Percentiles rank a stretch among this genome's conserved stretches.
Evolutionary conservation across 1,140 invertebrate species (phyloP).

Genomic region (Choristoneura fumiferana): DNA sequence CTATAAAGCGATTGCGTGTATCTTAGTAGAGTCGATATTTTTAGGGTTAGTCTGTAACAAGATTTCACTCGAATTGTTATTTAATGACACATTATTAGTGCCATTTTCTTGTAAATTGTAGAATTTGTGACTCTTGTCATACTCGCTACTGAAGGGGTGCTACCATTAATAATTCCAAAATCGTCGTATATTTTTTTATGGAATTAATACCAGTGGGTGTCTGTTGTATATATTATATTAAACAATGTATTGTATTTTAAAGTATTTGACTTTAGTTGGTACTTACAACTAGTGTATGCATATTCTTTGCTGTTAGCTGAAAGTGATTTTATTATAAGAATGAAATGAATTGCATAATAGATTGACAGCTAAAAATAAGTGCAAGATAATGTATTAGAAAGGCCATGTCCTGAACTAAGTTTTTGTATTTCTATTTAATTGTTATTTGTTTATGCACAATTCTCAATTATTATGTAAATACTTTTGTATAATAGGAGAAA

Average conservation of each 20-base stretch:
- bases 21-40: constrained; percentile 63
- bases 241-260: constrained; percentile 75
- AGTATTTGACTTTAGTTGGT: constrained; percentile 76
- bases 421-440: constrained; percentile 78
- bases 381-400: constrained; percentile 65
- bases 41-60: constrained; percentile 78
- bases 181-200: constrained; percentile 77
- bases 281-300: constrained; percentile 73
- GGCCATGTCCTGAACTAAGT: constrained; percentile 69
- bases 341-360: constrained; percentile 72
- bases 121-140: constrained; percentile 79
- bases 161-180: constrained; percentile 79
- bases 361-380: constrained; percentile 71
- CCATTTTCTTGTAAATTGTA: constrained; percentile 78
- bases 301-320: constrained; percentile 67
- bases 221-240: constrained; percentile 68
- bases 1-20: constrained; percentile 68
- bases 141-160: constrained; percentile 79
- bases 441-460: constrained; percentile 80
- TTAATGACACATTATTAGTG: constrained; percentile 75
- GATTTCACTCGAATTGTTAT: constrained; percentile 74
- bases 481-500: constrained; percentile 79
- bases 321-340: constrained; percentile 76
- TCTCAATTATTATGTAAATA: constrained; percentile 80
- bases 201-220: constrained; percentile 76